Percentiles rank a stretch among this genome's conserved stretches.
Evolutionary conservation across 2,888 invertebrate species (phyloP).

Genomic region (Drosophila seclusa): DNA sequence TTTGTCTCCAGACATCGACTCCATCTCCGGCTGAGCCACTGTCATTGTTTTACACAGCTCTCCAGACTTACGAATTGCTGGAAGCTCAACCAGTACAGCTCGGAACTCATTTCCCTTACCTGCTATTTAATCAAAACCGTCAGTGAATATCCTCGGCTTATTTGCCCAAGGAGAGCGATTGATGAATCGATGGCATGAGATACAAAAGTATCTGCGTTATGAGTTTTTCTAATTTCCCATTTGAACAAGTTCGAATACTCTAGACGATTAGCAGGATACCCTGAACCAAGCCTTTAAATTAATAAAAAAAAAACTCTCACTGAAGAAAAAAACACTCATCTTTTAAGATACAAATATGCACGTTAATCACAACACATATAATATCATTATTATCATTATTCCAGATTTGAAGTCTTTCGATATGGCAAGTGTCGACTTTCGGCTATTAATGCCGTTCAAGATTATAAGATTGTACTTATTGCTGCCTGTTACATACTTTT

Average conservation of each 20-base stretch:
- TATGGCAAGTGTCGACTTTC: background rate
- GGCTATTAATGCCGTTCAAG: background rate
- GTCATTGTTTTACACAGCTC: constrained; percentile 1
- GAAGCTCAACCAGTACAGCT: background rate
- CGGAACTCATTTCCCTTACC: background rate
- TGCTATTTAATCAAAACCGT: background rate
- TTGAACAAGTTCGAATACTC: background rate
- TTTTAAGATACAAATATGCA: too few species aligned
- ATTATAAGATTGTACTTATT: background rate
- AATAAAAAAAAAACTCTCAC: background rate
- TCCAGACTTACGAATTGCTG: background rate
- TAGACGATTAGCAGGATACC: background rate
- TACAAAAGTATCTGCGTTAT: background rate
- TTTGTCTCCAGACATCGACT: constrained; percentile 11
- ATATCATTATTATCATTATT: background rate
- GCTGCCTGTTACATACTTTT: background rate
- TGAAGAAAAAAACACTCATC: background rate
- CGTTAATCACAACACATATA: background rate
- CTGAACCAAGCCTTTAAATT: background rate
- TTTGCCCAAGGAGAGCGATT: background rate
- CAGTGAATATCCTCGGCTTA: background rate
- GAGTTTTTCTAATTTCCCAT: background rate
- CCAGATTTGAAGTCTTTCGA: background rate
- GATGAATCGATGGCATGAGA: background rate
- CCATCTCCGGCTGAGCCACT: constrained; percentile 5